A percentile compares a stretch with the other conserved stretches of the same genome.
Evolutionary conservation across 2,888 invertebrate genomes (phyloP).

Genomic region (Danaus chrysippus): DNA sequence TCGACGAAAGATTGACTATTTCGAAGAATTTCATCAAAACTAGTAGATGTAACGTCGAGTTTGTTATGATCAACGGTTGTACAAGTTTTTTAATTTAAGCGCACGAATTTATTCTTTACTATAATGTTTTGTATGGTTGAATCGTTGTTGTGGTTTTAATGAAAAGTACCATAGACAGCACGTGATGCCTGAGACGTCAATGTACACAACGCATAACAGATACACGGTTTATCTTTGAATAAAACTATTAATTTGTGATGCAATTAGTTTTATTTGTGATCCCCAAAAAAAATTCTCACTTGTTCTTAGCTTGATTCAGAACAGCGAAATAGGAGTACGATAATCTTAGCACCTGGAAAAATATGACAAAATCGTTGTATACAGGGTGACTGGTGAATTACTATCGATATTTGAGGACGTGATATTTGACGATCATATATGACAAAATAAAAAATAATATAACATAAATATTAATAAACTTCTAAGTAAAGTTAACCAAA

Average conservation of each 20-base stretch:
- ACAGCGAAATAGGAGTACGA: constrained; percentile 72
- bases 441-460: too few species aligned
- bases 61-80: constrained; percentile 42
- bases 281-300: constrained; percentile 30
- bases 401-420: too few species aligned
- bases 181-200: constrained; percentile 72
- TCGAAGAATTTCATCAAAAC: too few species aligned
- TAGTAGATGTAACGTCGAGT: too few species aligned
- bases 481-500: too few species aligned
- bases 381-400: too few species aligned
- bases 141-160: constrained; percentile 59
- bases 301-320: constrained; percentile 54
- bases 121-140: constrained; percentile 48
- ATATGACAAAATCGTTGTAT: constrained; percentile 4
- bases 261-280: constrained; percentile 38
- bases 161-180: constrained; percentile 61
- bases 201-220: constrained; percentile 75
- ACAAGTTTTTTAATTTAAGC: constrained; percentile 62
- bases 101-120: constrained; percentile 71
- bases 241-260: constrained; percentile 62
- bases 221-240: constrained; percentile 74
- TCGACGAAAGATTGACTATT: too few species aligned
- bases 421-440: too few species aligned
- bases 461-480: too few species aligned
- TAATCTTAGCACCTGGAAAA: constrained; percentile 63